Conservation (phyloP, 1,140 invertebrate genomes). For the Physella acuta region DNA sequence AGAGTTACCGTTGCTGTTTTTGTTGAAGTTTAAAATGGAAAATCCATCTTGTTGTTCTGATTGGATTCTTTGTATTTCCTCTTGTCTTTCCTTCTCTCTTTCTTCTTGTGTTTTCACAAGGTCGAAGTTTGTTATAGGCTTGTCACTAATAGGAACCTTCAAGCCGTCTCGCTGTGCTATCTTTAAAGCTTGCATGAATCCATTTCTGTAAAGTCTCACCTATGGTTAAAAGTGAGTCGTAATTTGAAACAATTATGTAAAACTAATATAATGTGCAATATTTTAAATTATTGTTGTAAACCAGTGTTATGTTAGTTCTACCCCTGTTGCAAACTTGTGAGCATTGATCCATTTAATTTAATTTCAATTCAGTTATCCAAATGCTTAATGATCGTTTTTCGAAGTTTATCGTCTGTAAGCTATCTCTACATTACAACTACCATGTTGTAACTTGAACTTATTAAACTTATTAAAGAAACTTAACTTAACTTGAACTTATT, state of each 20-base stretch:
- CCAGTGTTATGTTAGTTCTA: too few relatives aligned
- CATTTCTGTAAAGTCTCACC: slow-evolving; percentile 24
- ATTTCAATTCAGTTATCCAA: too few relatives aligned
- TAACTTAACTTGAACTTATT: slow-evolving; percentile 1
- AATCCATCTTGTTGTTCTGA: neutral
- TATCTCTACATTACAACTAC: too few relatives aligned
- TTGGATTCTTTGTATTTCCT: neutral
- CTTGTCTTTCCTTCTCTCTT: slow-evolving; percentile 1
- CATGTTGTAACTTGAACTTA: neutral
- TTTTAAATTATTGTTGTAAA: too few relatives aligned
- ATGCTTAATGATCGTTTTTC: too few relatives aligned
- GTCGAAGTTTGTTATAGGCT: slow-evolving; percentile 22
- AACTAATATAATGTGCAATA: too few relatives aligned
- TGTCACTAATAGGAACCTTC: slow-evolving; percentile 29
- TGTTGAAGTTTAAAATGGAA: neutral
- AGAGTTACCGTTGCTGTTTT: neutral
- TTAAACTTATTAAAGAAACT: too few relatives aligned
- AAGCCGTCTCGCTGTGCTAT: slow-evolving; percentile 19
- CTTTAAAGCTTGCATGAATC: slow-evolving; percentile 22
- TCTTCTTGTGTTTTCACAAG: slow-evolving; percentile 11
- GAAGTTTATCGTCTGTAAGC: too few relatives aligned
- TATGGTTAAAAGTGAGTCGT: too few relatives aligned
- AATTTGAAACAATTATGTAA: too few relatives aligned
- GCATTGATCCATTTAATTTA: too few relatives aligned
- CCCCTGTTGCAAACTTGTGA: too few relatives aligned